Conservation (phyloP, 2,888 invertebrate species). For the Biston stratarius region DNA sequence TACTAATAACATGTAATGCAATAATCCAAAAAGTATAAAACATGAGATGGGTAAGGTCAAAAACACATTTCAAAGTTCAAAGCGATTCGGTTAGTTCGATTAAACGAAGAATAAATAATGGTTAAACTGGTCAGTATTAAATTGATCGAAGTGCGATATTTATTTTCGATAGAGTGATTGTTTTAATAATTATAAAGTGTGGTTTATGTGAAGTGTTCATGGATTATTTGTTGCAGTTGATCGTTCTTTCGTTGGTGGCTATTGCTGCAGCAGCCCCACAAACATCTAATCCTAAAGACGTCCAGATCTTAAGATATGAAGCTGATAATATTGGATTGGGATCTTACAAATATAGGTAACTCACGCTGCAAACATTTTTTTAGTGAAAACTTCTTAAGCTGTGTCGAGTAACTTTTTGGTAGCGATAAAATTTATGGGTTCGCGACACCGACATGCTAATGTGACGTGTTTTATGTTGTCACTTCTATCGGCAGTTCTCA, state of each 20-base stretch:
- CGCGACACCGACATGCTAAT: too few relatives aligned
- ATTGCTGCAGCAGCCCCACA: conserved; percentile 68
- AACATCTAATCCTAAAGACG: conserved; percentile 53
- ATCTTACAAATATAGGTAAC: conserved; percentile 68
- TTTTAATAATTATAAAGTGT: conserved; percentile 2
- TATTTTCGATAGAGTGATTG: too few relatives aligned
- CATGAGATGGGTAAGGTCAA: conserved; percentile 62
- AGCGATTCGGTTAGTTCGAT: conserved; percentile 56
- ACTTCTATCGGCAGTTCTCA: too few relatives aligned
- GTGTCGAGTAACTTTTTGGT: too few relatives aligned
- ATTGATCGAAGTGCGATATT: not conserved
- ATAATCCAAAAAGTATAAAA: conserved; percentile 76
- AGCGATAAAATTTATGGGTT: too few relatives aligned
- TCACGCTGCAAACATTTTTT: not conserved
- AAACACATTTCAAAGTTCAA: conserved; percentile 65
- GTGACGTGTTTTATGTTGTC: too few relatives aligned
- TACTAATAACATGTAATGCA: conserved; percentile 65
- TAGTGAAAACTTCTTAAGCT: not conserved
- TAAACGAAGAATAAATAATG: conserved; percentile 50
- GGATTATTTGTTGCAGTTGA: conserved; percentile 67
- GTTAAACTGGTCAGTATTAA: conserved; percentile 70
- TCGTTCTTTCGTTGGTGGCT: conserved; percentile 73
- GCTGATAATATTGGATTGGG: conserved; percentile 74
- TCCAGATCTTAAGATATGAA: conserved; percentile 66
- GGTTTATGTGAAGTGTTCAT: conserved; percentile 32